Base-by-base conservation (phyloP, 92 coral and sea anemone species). In the Muricea muricata region DNA sequence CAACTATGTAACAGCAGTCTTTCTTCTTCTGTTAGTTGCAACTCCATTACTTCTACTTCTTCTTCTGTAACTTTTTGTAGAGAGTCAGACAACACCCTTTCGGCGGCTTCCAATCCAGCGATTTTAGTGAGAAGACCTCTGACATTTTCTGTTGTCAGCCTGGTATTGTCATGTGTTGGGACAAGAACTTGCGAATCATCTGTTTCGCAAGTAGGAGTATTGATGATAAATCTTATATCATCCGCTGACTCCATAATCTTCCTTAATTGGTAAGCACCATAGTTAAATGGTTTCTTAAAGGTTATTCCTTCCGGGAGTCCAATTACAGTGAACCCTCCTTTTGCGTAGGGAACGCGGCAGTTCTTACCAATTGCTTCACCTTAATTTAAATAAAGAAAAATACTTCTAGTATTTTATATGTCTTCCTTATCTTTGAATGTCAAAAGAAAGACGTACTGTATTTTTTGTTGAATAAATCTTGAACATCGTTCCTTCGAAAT, bases 251-350 rank as follows among this genome's bases (percentile, higher is more conserved):
- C 61, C 90, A 90, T 86, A 9, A 90, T 77, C 75, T 77, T 72
- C 35, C 67, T 81, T 3, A 73, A 35, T 56, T 89, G 93, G 13
- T 24, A 20, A 0, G 81, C 48, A n/a, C 93, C 93, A 74, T 89
- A 85, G 39, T 73, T 55, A 73, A 67, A 79, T 0, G 92, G 90
- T 65, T 85, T 89, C 80, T 48, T 89, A 76, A 89, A 85, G 5
- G 67, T 30, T 2, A 89, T 80, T 8, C 89, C 92, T 14, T 75
- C 81, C 21, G 90, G 93, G 34, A 90, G 83, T 42, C 93, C 93
- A 31, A 77, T 65, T 0, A 90, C 90, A 11, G 68, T 47, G 42
- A 75, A 90, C 4, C 88, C 88, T 31, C 68, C 68, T 60, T 60
- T 60, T 23, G 33, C 11, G 33, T 60, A 60, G 21, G 68, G 68